Percentiles rank a stretch among this genome's conserved stretches.
Conservation (phyloP, 2,888 invertebrate genomes). For the Embidobia sp. region DNA sequence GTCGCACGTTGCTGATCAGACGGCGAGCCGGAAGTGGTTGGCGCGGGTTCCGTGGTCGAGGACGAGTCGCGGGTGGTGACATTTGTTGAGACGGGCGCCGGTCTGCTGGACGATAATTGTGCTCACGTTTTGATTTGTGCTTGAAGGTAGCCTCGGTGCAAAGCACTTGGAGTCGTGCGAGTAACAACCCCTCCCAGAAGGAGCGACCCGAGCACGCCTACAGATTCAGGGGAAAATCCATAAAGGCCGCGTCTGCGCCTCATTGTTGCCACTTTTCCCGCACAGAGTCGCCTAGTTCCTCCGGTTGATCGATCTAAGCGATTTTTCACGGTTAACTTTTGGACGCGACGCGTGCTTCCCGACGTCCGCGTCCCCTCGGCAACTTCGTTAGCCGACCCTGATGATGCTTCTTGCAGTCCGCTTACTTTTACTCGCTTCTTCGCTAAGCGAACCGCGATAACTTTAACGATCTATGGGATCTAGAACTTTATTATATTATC, state of each 20-base stretch:
- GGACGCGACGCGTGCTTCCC: background rate
- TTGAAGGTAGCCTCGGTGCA: slow-evolving; percentile 48
- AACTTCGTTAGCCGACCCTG: no score
- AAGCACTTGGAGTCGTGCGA: slow-evolving; percentile 61
- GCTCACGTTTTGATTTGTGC: slow-evolving; percentile 35
- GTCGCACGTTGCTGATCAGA: no score
- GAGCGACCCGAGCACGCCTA: slow-evolving; percentile 49
- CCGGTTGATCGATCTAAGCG: slow-evolving; percentile 44
- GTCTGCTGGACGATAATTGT: background rate
- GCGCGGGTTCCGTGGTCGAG: background rate
- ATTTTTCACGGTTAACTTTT: slow-evolving; percentile 30
- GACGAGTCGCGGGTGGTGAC: background rate
- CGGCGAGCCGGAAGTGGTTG: no score
- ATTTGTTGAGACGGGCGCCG: slow-evolving; percentile 3
- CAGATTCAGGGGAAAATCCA: slow-evolving; percentile 77
- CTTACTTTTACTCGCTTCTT: no score
- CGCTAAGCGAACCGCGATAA: no score
- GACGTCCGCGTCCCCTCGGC: no score
- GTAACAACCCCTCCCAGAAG: slow-evolving; percentile 59
- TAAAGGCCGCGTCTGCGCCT: slow-evolving; percentile 80
- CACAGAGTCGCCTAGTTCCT: slow-evolving; percentile 27
- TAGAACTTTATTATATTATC: no score
- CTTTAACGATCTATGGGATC: no score
- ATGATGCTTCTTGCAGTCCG: no score
- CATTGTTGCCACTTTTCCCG: slow-evolving; percentile 51